Conservation (phyloP, 2,113 vertebrate genomes). For the Seriola rivoliana region DNA sequence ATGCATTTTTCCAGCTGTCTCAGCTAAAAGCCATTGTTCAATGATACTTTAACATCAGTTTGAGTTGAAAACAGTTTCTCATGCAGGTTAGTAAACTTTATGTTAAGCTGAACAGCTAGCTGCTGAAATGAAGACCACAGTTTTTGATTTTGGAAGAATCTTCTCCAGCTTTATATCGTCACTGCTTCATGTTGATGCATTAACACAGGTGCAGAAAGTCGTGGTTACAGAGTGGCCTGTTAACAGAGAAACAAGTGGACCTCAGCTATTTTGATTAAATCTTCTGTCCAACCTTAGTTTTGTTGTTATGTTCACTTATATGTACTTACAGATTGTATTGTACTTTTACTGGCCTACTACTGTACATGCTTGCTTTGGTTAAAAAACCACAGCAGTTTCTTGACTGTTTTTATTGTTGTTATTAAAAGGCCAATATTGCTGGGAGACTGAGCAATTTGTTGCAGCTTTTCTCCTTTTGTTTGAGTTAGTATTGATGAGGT, state of each 20-base stretch:
- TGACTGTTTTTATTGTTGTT: slow-evolving; percentile 76
- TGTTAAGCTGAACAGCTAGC: slow-evolving; percentile 33
- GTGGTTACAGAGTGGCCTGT: slow-evolving; percentile 26
- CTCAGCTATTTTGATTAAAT: slow-evolving; percentile 47
- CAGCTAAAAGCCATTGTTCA: not conserved
- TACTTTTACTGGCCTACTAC: slow-evolving; percentile 66
- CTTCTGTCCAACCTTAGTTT: slow-evolving; percentile 44
- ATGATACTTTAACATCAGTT: not conserved
- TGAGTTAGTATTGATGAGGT: not conserved
- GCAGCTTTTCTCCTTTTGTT: slow-evolving; percentile 6
- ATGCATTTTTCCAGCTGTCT: slow-evolving; percentile 21
- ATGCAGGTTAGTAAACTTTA: slow-evolving; percentile 13
- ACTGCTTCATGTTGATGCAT: slow-evolving; percentile 31
- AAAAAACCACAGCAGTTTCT: slow-evolving; percentile 55
- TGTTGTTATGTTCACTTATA: slow-evolving; percentile 56
- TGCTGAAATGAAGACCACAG: slow-evolving; percentile 49
- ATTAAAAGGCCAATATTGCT: slow-evolving; percentile 72
- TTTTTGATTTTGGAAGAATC: slow-evolving; percentile 6
- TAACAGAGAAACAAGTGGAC: slow-evolving; percentile 46
- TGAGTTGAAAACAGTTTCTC: slow-evolving; percentile 2
- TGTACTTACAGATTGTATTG: slow-evolving; percentile 72
- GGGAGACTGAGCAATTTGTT: slow-evolving; percentile 17
- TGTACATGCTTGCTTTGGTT: slow-evolving; percentile 71
- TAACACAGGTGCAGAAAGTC: slow-evolving; percentile 20
- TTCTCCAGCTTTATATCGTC: slow-evolving; percentile 1